Base-by-base conservation (phyloP, 2,888 invertebrate genomes). In the Leucophenga montana region DNA sequence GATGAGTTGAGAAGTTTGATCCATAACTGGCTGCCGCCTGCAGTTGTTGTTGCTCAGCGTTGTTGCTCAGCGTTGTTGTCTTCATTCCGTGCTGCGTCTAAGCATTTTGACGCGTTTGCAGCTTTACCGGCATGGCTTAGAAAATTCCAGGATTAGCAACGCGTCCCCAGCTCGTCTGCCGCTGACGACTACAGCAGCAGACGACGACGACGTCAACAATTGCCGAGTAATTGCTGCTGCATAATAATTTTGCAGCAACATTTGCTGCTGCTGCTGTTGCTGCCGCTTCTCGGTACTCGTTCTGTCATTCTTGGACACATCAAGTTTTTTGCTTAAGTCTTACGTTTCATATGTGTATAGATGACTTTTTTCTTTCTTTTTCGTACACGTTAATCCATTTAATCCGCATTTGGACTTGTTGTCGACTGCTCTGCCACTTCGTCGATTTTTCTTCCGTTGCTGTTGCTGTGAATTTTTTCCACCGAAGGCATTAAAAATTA, bases 141-240 rank as follows among this genome's bases (percentile, higher is more conserved):
- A 50, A 50, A 50, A 50, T 50, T 18, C 18, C 6, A 3, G 57
- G 67, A 68, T 68, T 68, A 68, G 53, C 67, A 39, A 8, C 39
- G 39, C 39, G 39, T 39, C 39, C 8, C 39, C 39, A 39, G 67
- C 31, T 59, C 68, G 71, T 44, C 64, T 39, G 27, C 22, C 53
- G 16, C 14, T 57, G 64, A 33, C 50, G 65, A 13, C 57, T 20
- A 27, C 54, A 13, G 48, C 46, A 71, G 72, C 73, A 72, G 76
- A 74, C 75, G 71, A 74, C 70, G 76, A 77, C 76, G 78, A 75
- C 76, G 76, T 74, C 73, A 79, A 77, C 82, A 84, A 85, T 85
- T 85, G 85, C 78, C 86, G 85, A 84, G 86, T 86, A 87, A 86
- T 86, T 86, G 86, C 78, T 78, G 79, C 82, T 85, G 83, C 83